A percentile compares a stretch with the other conserved stretches of the same genome.
Conservation (phyloP, 2,888 invertebrate genomes). For the Ctena decussata region DNA sequence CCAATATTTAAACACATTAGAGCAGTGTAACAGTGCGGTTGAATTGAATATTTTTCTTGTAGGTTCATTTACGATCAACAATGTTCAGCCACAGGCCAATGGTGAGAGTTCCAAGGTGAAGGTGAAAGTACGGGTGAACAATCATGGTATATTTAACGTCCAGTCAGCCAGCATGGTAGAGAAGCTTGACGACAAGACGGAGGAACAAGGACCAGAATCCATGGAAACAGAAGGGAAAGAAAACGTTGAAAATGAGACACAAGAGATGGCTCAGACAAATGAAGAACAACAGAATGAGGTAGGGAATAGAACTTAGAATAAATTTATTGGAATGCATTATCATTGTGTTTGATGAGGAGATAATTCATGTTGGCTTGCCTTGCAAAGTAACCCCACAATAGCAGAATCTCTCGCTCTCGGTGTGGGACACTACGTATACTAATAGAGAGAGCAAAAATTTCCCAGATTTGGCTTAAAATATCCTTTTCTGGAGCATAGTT, state of each 20-base stretch:
- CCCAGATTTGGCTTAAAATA: too few relatives aligned
- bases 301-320: background rate
- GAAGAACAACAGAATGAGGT: conserved; percentile 30
- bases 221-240: conserved; percentile 77
- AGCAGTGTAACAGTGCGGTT: too few relatives aligned
- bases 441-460: too few relatives aligned
- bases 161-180: conserved; percentile 91
- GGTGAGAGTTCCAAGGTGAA: conserved; percentile 98
- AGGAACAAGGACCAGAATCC: conserved; percentile 78
- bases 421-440: too few relatives aligned
- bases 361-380: too few relatives aligned
- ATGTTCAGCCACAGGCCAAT: conserved; percentile 93
- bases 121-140: conserved; percentile 97
- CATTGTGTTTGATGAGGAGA: too few relatives aligned
- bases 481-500: too few relatives aligned
- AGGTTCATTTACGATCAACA: conserved; percentile 87
- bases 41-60: conserved; percentile 16
- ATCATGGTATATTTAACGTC: conserved; percentile 96
- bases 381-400: too few relatives aligned
- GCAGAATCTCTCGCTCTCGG: too few relatives aligned
- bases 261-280: conserved; percentile 26
- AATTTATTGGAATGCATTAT: too few relatives aligned
- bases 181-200: conserved; percentile 80
- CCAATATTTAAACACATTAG: too few relatives aligned
- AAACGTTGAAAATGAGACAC: conserved; percentile 35